Base-by-base conservation (phyloP, 2,888 invertebrate species). In the Hirtodrosophila trivittata region DNA sequence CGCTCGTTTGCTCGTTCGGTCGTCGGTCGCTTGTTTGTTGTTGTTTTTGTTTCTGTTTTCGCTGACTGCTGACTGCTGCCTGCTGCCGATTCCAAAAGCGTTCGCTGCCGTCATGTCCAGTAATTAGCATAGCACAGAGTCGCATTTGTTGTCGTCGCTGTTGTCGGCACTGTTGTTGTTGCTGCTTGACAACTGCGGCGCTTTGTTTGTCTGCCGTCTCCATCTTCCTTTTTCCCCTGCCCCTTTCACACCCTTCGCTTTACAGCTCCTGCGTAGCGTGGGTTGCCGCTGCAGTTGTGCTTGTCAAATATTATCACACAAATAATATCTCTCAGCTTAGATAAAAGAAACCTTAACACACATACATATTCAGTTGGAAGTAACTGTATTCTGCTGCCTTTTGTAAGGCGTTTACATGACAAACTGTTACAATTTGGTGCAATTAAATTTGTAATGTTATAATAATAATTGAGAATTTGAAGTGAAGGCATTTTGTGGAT, bases 91-190 rank as follows among this genome's bases (percentile, higher is more conserved):
- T 81, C 77, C 64, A 56, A 76, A 80, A 77, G 64, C 76, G 54
- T 54, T 73, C 66, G 74, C 59, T 68, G 82, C 66, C 68, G 81
- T 81, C 82, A 81, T 86, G 82, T 80, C 84, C 86, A 80, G 84
- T 86, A 82, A 82, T 82, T 82, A 82, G 85, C 81, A 82, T 82
- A 82, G 86, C 83, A 74, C 80, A 72, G 78, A 82, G 76, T 60
- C 68, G 64, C 60, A 74, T 69, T 66, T 75, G 75, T 66, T 43
- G 50, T 42, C 25, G 45, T 54, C 10, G 45, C 33, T 25, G 47
- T 33, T 52, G 38, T 45, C 33, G 37, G 13, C 42, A 14, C 28
- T 28, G 54, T 12, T 13, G 18, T 28, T 10, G 37, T 41, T 25
- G 55, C 49, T 33, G 57, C 58, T 57, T 68, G 64, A 84, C 78